Evolutionary conservation across 37 sponge, comb jelly and placozoan genomes (phyloP).

Genomic region (Oopsacas minuta): DNA sequence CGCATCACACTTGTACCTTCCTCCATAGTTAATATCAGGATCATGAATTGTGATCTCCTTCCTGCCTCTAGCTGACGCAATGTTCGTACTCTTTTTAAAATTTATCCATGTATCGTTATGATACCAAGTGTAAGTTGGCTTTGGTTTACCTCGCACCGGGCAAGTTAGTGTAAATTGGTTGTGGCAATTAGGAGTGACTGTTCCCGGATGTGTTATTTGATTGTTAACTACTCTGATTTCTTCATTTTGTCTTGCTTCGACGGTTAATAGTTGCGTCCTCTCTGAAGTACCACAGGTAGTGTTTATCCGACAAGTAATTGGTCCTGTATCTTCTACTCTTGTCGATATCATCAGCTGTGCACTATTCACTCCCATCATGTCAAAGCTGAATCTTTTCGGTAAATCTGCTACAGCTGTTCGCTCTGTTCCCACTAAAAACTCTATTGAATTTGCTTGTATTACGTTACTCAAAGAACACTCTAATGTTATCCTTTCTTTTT

Average conservation of each 20-base stretch:
- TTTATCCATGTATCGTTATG: background rate
- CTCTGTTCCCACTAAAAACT: background rate
- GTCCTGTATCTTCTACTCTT: background rate
- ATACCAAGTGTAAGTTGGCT: background rate
- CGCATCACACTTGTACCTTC: background rate
- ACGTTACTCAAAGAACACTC: background rate
- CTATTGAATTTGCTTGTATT: background rate
- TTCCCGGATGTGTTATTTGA: background rate
- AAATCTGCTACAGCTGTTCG: background rate
- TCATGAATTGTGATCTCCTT: slow-evolving; percentile 7
- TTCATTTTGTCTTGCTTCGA: background rate
- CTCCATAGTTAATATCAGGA: background rate
- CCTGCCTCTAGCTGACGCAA: background rate
- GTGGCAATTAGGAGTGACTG: background rate
- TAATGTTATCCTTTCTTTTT: background rate
- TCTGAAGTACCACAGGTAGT: background rate
- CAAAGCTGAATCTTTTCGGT: background rate
- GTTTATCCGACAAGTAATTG: background rate
- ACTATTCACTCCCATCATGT: background rate
- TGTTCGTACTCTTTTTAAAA: background rate
- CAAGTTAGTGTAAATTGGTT: background rate
- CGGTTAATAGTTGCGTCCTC: background rate
- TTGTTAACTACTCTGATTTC: background rate
- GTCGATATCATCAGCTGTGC: background rate
- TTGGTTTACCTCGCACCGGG: background rate